phyloP scores from a whole-genome alignment of 2,113 vertebrate genomes.

The Catagonus wagneri region DNA sequence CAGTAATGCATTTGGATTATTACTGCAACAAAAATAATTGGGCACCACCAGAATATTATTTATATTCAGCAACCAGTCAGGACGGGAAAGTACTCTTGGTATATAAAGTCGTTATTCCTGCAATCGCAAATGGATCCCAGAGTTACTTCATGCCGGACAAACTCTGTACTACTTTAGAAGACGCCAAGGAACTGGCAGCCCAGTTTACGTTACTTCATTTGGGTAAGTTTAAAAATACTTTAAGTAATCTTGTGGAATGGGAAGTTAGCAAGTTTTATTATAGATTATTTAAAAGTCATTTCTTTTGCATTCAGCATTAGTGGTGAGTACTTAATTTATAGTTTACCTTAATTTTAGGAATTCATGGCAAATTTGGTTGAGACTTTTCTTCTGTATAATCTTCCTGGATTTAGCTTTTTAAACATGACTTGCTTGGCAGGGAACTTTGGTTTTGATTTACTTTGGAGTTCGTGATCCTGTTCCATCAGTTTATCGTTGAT shows the following conservation, averaged over 20 bases:
- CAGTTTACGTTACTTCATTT: constrained; percentile 92
- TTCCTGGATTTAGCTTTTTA: constrained; percentile 41
- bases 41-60: constrained; percentile 93
- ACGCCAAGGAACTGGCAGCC: constrained; percentile 96
- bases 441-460: constrained; percentile 37
- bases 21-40: constrained; percentile 95
- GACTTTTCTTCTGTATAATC: not conserved
- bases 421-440: not conserved
- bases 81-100: constrained; percentile 91
- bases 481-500: constrained; percentile 57
- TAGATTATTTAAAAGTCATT: not conserved
- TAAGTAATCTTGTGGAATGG: constrained; percentile 1
- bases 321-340: constrained; percentile 15
- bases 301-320: constrained; percentile 48
- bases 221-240: constrained; percentile 87
- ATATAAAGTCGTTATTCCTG: constrained; percentile 92
- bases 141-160: constrained; percentile 94
- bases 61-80: constrained; percentile 92
- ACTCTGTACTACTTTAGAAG: constrained; percentile 93
- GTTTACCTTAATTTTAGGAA: constrained; percentile 55
- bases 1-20: constrained; percentile 94
- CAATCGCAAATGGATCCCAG: constrained; percentile 87
- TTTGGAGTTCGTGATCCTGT: not conserved
- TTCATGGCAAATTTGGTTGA: constrained; percentile 20
- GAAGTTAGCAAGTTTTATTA: constrained; percentile 31